Percentiles rank a stretch among this genome's conserved stretches.
Conservation (phyloP, 92 coral and sea anemone genomes). For the Chrysogorgia sp. region DNA sequence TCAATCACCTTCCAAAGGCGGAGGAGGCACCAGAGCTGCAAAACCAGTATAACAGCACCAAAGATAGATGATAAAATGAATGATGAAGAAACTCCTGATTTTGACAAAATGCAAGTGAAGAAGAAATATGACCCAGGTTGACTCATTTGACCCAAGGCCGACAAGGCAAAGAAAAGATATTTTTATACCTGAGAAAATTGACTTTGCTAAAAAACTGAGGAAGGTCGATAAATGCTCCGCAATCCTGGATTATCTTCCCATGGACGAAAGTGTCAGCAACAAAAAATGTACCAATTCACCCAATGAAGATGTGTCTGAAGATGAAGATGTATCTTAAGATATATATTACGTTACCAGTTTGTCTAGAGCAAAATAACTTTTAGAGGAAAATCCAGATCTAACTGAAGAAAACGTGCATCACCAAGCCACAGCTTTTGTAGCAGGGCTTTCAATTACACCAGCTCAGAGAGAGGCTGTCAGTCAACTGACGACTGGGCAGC, state of each 20-base stretch:
- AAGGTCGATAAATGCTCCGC: slow-evolving; percentile 61
- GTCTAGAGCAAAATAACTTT: slow-evolving; percentile 1
- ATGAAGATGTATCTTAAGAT: background rate
- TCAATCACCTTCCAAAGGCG: too few species aligned
- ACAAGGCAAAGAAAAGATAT: too few species aligned
- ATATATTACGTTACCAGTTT: background rate
- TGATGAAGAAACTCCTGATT: too few species aligned
- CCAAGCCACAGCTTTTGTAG: background rate
- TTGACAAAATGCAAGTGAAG: too few species aligned
- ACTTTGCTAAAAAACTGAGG: too few species aligned
- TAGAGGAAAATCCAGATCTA: background rate
- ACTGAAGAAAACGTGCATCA: background rate
- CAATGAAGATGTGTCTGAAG: too few species aligned
- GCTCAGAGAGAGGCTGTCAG: slow-evolving; percentile 41
- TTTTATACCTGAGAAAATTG: too few species aligned
- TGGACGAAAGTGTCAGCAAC: too few species aligned
- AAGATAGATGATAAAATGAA: too few species aligned
- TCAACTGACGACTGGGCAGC: slow-evolving; percentile 62
- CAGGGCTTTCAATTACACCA: slow-evolving; percentile 11
- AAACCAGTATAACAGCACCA: too few species aligned
- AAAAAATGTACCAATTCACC: too few species aligned
- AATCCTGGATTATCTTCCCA: slow-evolving; percentile 62
- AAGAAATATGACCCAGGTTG: slow-evolving; percentile 66
- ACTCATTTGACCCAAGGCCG: slow-evolving; percentile 67
- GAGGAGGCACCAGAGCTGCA: too few species aligned